Evolutionary conservation across 2,888 invertebrate genomes (phyloP), one percentile per base, ranked within the genome.

Genomic region (Melinaea menophilus): DNA sequence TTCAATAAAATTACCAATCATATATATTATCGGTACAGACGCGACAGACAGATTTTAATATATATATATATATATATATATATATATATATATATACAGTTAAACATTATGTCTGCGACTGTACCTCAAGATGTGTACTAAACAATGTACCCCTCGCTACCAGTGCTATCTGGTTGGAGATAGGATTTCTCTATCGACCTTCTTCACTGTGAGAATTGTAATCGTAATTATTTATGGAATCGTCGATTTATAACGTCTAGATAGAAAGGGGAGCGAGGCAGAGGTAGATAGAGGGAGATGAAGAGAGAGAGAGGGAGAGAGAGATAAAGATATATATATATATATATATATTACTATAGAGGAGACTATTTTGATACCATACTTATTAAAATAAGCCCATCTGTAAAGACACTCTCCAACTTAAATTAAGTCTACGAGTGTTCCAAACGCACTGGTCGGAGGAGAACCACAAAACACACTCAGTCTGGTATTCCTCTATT

Each of bases 21-120:
- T n/a, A n/a, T n/a, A n/a, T n/a, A n/a, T n/a, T n/a, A 78, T 76
- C 71, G 69, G 66, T 67, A 70, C 74, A 78, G 84, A 85, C 81
- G 82, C 84, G 73, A 84, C 72, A 75, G 73, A 75, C 71, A 70
- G 68, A 71, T 75, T 65, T 73, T 60, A 64, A 55, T 65, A 65
- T 67, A 69, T 71, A 75, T 74, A 72, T 67, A 72, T 63, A 64
- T 59, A 69, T 67, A 69, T 71, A 75, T 74, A 72, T 67, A 72
- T 63, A 64, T 59, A n/a, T n/a, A n/a, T n/a, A n/a, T n/a, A n/a
- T n/a, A n/a, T n/a, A 69, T 31, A 57, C 61, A n/a, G 57, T 55
- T 59, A 59, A 64, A 59, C 61, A 58, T 75, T 75, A 69, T 74
- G 72, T 69, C 35, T 68, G 67, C 69, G 70, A 73, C 62, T 71